A percentile compares a stretch with the other conserved stretches of the same genome.
These are phyloP conservation scores for Gavialis gangeticus DNA, from an alignment of 2,113 vertebrate genomes.

Conservation along the genomic window DNA sequence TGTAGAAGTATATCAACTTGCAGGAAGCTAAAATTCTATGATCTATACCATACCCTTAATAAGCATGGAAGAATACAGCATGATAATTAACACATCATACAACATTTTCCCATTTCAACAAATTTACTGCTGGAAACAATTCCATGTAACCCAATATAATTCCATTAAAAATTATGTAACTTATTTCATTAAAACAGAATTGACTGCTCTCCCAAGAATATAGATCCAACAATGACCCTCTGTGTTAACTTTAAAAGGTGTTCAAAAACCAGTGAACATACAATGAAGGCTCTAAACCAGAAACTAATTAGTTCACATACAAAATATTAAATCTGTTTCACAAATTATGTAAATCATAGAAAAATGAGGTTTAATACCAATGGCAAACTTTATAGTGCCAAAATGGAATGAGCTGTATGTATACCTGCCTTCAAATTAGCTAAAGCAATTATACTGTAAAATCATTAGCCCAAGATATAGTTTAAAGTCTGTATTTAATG, in stretches of 20 bases:
- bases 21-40: background rate
- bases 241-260: constrained; percentile 59
- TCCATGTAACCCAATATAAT: constrained; percentile 49
- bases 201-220: constrained; percentile 68
- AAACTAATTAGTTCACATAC: constrained; percentile 67
- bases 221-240: constrained; percentile 55
- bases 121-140: constrained; percentile 71
- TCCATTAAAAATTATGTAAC: constrained; percentile 68
- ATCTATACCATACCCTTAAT: background rate
- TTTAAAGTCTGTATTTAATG: constrained; percentile 76
- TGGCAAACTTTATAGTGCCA: constrained; percentile 74
- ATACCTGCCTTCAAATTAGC: constrained; percentile 75
- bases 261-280: constrained; percentile 54
- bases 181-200: constrained; percentile 69
- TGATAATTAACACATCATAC: constrained; percentile 62
- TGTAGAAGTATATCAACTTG: background rate
- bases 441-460: constrained; percentile 75
- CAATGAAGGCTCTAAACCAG: constrained; percentile 65
- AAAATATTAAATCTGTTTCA: constrained; percentile 76
- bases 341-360: constrained; percentile 75
- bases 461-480: constrained; percentile 76
- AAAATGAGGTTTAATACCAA: constrained; percentile 74
- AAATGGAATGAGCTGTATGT: constrained; percentile 74
- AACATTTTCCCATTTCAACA: constrained; percentile 43
- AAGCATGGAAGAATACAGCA: background rate